A percentile compares a stretch with the other conserved stretches of the same genome.
Conservation (phyloP, 2,888 invertebrate species). For the Rotaria magnacalcarata region DNA sequence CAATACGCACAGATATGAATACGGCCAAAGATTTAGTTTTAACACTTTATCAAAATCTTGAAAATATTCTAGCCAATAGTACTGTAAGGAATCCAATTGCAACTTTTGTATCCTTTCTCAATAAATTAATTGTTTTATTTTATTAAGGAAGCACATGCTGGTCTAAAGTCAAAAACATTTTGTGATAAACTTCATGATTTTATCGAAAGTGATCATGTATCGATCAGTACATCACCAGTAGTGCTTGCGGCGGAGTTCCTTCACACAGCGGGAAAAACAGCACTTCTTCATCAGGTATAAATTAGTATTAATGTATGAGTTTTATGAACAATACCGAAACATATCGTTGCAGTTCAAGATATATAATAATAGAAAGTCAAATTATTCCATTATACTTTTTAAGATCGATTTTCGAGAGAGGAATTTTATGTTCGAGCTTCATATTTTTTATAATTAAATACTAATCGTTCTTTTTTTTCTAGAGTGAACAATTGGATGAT, state of each 20-base stretch:
- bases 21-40: background rate
- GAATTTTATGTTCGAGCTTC: background rate
- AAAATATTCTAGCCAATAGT: background rate
- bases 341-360: too few species aligned
- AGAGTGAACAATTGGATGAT: constrained; percentile 16
- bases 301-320: too few species aligned
- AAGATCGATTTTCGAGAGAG: too few species aligned
- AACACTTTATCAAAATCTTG: background rate
- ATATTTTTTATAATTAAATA: background rate
- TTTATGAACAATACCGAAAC: background rate
- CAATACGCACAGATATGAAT: background rate
- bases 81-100: background rate
- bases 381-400: too few species aligned
- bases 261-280: background rate
- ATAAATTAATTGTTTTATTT: too few species aligned
- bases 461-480: background rate
- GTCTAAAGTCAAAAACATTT: background rate
- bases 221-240: background rate
- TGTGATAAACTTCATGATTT: background rate
- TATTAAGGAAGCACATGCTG: background rate
- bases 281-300: background rate
- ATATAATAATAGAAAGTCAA: too few species aligned
- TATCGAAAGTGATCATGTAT: background rate
- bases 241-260: background rate
- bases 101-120: too few species aligned